phyloP scores from a whole-genome alignment of 1,140 invertebrate genomes.

The Psilanteris sp. region DNA sequence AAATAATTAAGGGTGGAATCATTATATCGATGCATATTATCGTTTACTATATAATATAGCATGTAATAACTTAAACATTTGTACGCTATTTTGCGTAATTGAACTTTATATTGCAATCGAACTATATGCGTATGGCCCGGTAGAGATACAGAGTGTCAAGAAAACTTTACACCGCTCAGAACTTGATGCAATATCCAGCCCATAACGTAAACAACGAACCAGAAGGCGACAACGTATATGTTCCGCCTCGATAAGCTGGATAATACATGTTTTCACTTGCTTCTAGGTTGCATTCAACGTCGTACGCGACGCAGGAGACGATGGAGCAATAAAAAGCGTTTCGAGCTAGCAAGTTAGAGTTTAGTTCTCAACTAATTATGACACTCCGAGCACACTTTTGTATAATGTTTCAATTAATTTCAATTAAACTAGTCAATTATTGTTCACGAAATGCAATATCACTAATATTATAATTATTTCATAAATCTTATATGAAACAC shows the following conservation, averaged over 20 bases:
- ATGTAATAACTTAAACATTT: slow-evolving; percentile 38
- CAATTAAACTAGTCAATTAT: slow-evolving; percentile 2
- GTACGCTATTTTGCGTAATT: slow-evolving; percentile 39
- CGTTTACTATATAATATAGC: too few relatives aligned
- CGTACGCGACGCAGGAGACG: slow-evolving; percentile 6
- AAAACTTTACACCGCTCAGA: slow-evolving; percentile 60
- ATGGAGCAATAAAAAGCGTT: slow-evolving; percentile 24
- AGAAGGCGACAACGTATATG: slow-evolving; percentile 57
- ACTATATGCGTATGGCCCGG: slow-evolving; percentile 30
- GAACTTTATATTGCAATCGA: slow-evolving; percentile 54
- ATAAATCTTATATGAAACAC: too few relatives aligned
- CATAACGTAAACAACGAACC: slow-evolving; percentile 63
- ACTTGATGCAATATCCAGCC: slow-evolving; percentile 64
- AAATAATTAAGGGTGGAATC: too few relatives aligned
- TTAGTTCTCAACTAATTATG: slow-evolving; percentile 29
- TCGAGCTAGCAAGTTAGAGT: not conserved
- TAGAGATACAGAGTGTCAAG: slow-evolving; percentile 57
- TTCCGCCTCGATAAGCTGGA: slow-evolving; percentile 61
- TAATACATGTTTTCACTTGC: slow-evolving; percentile 64
- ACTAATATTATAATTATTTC: too few relatives aligned
- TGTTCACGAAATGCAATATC: too few relatives aligned
- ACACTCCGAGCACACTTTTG: not conserved
- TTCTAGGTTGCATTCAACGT: slow-evolving; percentile 42
- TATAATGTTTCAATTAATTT: slow-evolving; percentile 1
- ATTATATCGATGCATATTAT: too few relatives aligned